phyloP scores from a whole-genome alignment of 2,113 vertebrate species.

The Pelecanus crispus region DNA sequence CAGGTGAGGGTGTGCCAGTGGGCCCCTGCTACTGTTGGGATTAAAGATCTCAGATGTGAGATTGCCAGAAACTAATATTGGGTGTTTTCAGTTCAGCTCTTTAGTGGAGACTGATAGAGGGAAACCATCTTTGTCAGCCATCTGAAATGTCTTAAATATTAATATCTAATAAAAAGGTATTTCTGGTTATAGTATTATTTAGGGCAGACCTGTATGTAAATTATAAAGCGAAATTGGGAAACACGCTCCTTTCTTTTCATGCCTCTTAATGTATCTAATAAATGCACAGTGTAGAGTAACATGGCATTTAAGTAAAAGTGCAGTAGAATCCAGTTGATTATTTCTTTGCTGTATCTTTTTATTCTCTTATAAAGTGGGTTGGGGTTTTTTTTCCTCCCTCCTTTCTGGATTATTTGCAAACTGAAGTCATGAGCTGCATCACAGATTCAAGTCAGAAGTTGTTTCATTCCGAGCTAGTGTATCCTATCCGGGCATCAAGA shows the following conservation, averaged over 20 bases:
- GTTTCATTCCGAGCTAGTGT: not conserved
- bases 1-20: not conserved
- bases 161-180: not conserved
- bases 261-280: not conserved
- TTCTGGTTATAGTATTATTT: not conserved
- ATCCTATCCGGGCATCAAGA: constrained; percentile 2
- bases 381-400: not conserved
- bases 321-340: not conserved
- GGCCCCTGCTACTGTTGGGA: not conserved
- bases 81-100: not conserved
- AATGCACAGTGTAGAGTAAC: not conserved
- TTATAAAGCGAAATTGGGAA: not conserved
- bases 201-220: not conserved
- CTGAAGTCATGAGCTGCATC: not conserved
- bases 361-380: not conserved
- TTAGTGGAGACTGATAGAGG: not conserved
- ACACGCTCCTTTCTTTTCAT: not conserved
- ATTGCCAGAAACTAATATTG: not conserved
- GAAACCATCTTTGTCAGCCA: not conserved
- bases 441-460: not conserved
- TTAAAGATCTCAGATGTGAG: not conserved
- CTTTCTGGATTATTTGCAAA: not conserved
- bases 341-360: not conserved
- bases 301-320: not conserved
- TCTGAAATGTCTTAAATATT: not conserved